A percentile compares a stretch with the other conserved stretches of the same genome.
phyloP scores from a whole-genome alignment of 2,888 invertebrate species.

The Archaeoteleia sp. region DNA sequence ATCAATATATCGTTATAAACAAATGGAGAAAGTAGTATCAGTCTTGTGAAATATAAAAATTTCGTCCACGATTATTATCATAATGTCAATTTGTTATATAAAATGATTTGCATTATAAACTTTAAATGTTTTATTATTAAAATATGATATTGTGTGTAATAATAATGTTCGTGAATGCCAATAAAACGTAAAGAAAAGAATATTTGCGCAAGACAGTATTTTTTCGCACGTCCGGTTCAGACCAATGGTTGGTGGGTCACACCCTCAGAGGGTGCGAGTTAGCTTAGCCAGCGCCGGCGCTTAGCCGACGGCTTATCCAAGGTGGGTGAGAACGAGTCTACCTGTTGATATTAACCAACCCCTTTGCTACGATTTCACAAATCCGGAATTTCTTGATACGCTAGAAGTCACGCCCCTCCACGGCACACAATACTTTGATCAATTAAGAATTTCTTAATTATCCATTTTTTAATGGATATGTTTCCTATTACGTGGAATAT shows the following conservation, averaged over 20 bases:
- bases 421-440: not conserved
- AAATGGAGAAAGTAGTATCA: too few relatives aligned
- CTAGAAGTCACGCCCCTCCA: slow-evolving; percentile 65
- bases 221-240: slow-evolving; percentile 65
- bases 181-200: slow-evolving; percentile 43
- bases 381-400: slow-evolving; percentile 62
- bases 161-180: too few relatives aligned
- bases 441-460: too few relatives aligned
- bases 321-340: slow-evolving; percentile 65
- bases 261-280: slow-evolving; percentile 72
- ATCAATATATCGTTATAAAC: too few relatives aligned
- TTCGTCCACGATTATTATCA: too few relatives aligned
- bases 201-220: slow-evolving; percentile 66
- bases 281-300: slow-evolving; percentile 74
- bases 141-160: too few relatives aligned
- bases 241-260: slow-evolving; percentile 72
- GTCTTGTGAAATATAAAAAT: too few relatives aligned
- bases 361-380: slow-evolving; percentile 71
- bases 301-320: slow-evolving; percentile 73
- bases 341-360: slow-evolving; percentile 74
- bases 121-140: too few relatives aligned
- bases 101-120: too few relatives aligned
- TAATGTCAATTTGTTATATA: too few relatives aligned
- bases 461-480: too few relatives aligned
- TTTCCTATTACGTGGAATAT: too few relatives aligned